Conservation (phyloP, 2,113 vertebrate species). For the Atherinomorus stipes region DNA sequence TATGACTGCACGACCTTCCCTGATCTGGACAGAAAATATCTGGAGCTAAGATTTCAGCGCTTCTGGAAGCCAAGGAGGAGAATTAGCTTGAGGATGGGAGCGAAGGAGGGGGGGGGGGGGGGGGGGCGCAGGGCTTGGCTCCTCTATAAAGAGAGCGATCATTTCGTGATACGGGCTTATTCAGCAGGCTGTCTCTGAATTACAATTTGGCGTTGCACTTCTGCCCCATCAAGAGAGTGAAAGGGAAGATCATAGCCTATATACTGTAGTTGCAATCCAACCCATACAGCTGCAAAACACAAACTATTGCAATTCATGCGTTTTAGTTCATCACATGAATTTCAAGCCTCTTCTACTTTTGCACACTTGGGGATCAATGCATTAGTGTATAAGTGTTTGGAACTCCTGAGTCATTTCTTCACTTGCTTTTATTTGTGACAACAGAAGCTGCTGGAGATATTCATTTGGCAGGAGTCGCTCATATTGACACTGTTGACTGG, state of each 20-base stretch:
- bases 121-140: too few relatives aligned
- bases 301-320: too few relatives aligned
- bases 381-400: constrained; percentile 1
- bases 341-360: not conserved
- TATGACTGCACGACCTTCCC: too few relatives aligned
- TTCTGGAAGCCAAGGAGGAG: not conserved
- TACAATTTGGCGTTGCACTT: too few relatives aligned
- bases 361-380: not conserved
- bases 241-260: too few relatives aligned
- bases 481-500: constrained; percentile 4
- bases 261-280: too few relatives aligned
- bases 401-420: constrained; percentile 10
- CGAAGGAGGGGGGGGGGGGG: too few relatives aligned
- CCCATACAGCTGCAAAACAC: too few relatives aligned
- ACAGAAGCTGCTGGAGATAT: not conserved
- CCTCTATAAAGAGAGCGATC: too few relatives aligned
- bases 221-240: not conserved
- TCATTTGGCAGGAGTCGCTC: constrained; percentile 29
- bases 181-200: too few relatives aligned
- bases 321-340: not conserved
- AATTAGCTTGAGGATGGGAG: too few relatives aligned
- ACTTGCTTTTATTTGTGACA: constrained; percentile 20
- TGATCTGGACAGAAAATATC: not conserved
- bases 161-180: too few relatives aligned
- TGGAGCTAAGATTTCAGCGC: not conserved